These are phyloP conservation scores for Falco punctatus DNA, from an alignment of 2,113 vertebrate genomes.

Conservation along the genomic window DNA sequence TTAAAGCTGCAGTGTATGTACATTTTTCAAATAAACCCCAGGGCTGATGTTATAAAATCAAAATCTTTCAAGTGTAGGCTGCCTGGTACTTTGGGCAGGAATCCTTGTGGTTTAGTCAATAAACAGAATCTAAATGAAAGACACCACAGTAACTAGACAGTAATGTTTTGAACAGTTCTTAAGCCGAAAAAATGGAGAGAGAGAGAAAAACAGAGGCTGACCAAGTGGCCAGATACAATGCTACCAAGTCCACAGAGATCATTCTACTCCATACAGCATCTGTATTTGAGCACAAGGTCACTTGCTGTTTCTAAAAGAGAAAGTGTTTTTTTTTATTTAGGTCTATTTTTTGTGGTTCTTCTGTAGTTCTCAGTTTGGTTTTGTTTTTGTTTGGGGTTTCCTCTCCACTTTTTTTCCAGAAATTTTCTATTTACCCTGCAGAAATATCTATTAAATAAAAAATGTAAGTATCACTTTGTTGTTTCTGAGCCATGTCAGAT, in stretches of 20 bases:
- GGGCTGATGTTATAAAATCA: slow-evolving; percentile 80
- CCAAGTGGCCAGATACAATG: slow-evolving; percentile 50
- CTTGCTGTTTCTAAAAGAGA: not conserved
- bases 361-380: not conserved
- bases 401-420: not conserved
- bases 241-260: slow-evolving; percentile 38
- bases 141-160: slow-evolving; percentile 77
- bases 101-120: slow-evolving; percentile 81
- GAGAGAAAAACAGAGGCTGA: not conserved
- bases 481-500: not conserved
- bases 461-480: not conserved
- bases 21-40: slow-evolving; percentile 81
- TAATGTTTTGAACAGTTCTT: slow-evolving; percentile 75
- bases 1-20: slow-evolving; percentile 76
- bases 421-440: not conserved
- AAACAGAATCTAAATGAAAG: slow-evolving; percentile 81
- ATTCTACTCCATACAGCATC: not conserved
- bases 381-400: not conserved
- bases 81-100: slow-evolving; percentile 78
- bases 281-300: slow-evolving; percentile 38
- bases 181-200: slow-evolving; percentile 35
- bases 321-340: not conserved
- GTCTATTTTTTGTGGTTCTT: not conserved
- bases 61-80: slow-evolving; percentile 77
- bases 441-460: not conserved